These are phyloP conservation scores for Molossus alvarezi DNA, from an alignment of 2,797 vertebrate genomes.

Conservation along the genomic window DNA sequence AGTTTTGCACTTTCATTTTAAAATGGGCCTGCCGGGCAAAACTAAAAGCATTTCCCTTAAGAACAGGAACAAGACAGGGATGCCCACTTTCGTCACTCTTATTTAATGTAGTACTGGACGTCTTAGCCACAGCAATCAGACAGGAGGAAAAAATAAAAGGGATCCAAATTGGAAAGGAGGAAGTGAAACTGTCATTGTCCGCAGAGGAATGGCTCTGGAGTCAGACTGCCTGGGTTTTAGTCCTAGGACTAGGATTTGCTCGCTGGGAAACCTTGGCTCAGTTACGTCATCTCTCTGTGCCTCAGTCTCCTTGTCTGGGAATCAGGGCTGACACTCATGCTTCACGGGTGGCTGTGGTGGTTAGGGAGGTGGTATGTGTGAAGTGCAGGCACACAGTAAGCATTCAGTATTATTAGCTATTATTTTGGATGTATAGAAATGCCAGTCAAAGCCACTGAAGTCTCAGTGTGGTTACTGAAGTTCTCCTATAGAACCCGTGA, in stretches of 20 bases:
- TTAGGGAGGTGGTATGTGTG: background rate
- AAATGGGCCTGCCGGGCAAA: conserved; percentile 28
- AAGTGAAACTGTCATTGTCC: too few species aligned
- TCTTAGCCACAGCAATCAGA: too few species aligned
- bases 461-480: background rate
- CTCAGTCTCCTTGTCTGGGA: background rate
- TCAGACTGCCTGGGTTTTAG: background rate
- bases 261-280: background rate
- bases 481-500: background rate
- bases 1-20: conserved; percentile 77
- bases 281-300: background rate
- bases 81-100: too few species aligned
- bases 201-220: background rate
- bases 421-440: background rate
- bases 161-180: too few species aligned
- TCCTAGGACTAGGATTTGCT: background rate
- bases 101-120: too few species aligned
- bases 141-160: too few species aligned
- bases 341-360: background rate
- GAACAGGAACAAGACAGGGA: too few species aligned
- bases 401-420: background rate
- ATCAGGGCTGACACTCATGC: background rate
- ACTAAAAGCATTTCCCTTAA: too few species aligned
- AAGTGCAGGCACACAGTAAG: background rate
- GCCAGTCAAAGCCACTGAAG: background rate